Evolutionary conservation across 2,113 vertebrate genomes (phyloP).

Genomic region (Trogon surrucura): DNA sequence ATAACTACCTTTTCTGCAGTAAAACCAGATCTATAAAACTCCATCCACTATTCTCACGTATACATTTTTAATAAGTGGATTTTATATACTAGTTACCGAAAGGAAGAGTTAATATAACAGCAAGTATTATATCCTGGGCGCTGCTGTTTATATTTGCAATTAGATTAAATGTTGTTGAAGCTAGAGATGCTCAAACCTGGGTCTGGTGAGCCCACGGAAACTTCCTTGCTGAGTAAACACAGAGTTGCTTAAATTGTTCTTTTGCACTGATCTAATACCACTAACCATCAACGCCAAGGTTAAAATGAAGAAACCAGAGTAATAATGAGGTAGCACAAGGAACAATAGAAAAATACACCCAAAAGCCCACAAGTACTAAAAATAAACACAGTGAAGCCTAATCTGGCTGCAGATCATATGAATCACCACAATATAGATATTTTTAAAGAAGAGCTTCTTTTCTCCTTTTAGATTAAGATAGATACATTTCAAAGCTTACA

Average conservation of each 20-base stretch:
- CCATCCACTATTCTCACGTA: background rate
- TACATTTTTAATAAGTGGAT: background rate
- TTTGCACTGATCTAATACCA: background rate
- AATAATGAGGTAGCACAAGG: background rate
- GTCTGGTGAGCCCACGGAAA: background rate
- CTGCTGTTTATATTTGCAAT: background rate
- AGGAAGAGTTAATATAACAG: background rate
- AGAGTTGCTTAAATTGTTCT: background rate
- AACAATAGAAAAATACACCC: background rate
- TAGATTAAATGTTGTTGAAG: background rate
- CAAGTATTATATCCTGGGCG: background rate
- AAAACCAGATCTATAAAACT: slow-evolving; percentile 59
- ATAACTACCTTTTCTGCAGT: slow-evolving; percentile 33
- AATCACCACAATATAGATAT: background rate
- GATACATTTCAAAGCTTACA: background rate
- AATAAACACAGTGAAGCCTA: background rate
- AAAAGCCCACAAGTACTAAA: background rate
- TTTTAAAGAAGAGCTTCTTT: background rate
- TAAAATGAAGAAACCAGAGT: background rate
- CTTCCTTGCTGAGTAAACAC: background rate
- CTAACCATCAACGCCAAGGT: background rate
- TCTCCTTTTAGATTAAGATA: background rate
- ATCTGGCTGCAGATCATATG: background rate
- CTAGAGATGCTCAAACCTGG: background rate
- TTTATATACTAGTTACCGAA: slow-evolving; percentile 12